Base-by-base conservation (phyloP, 2,888 invertebrate genomes). In the Eretmocerus hayati region DNA sequence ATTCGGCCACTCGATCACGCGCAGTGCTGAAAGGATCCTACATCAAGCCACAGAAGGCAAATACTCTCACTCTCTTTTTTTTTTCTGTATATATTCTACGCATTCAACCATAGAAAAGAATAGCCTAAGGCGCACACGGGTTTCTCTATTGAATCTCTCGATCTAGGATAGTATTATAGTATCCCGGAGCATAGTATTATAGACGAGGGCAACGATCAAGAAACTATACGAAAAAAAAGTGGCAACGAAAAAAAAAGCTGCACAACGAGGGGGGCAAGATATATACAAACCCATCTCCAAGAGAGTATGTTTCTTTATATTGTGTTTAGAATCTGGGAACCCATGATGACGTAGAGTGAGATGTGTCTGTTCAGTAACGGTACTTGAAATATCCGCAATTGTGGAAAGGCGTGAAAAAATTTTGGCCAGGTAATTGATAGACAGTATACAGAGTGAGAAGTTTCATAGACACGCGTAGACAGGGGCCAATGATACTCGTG, bases 21-120 rank as follows among this genome's bases (percentile, higher is more conserved):
- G 45, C 56, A 50, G 54, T 50, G 54, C 62, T 55, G 56, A 26
- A 26, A 26, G 26, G 11, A 11, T 11, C 8, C 6, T 9, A 26
- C 6, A 6, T 26, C 26, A 11, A 26, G 26, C 26, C 26, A 26
- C 43, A 37, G 39, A 48, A 52, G 52, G 48, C 52, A 52, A 52
- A 52, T 52, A 46, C 42, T 42, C 37, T 43, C 11, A n/a, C n/a
- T n/a, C n/a, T n/a, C n/a, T n/a, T n/a, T n/a, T n/a, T n/a, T n/a
- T n/a, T n/a, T n/a, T n/a, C n/a, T n/a, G n/a, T n/a, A n/a, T n/a
- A n/a, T n/a, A n/a, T n/a, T n/a, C n/a, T 56, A 46, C 49, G 51
- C 52, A 63, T 63, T 64, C 62, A 62, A 48, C 50, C 54, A 6
- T n/a, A n/a, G n/a, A 60, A 61, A 67, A 68, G 67, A 69, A 69